Conservation (phyloP, 2,888 invertebrate genomes). For the Portevinia maculata region DNA sequence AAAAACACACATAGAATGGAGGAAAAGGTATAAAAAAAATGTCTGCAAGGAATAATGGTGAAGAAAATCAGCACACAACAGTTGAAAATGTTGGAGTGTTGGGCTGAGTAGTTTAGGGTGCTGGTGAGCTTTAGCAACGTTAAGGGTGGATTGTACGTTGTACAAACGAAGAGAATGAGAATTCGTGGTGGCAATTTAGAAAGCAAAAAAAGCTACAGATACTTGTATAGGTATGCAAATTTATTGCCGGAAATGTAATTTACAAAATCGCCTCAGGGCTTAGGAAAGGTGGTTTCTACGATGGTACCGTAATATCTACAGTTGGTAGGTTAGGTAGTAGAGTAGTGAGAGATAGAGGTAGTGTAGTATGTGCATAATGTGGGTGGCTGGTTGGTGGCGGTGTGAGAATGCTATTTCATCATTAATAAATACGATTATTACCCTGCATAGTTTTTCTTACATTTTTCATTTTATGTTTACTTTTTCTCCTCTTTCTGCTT, state of each 20-base stretch:
- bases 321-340: slow-evolving; percentile 7
- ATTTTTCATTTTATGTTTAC: neutral
- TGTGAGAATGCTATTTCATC: slow-evolving; percentile 65
- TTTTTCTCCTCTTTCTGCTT: neutral
- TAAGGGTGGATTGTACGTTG: slow-evolving; percentile 19
- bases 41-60: slow-evolving; percentile 70
- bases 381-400: slow-evolving; percentile 29
- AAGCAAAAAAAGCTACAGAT: slow-evolving; percentile 75
- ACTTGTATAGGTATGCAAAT: slow-evolving; percentile 82
- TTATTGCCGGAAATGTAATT: slow-evolving; percentile 83
- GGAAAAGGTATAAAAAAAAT: slow-evolving; percentile 60
- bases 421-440: slow-evolving; percentile 71
- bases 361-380: slow-evolving; percentile 20
- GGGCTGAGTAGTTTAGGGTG: slow-evolving; percentile 59
- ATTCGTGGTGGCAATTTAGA: slow-evolving; percentile 80
- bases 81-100: slow-evolving; percentile 13
- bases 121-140: neutral
- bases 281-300: slow-evolving; percentile 60
- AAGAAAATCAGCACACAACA: slow-evolving; percentile 65
- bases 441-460: slow-evolving; percentile 16
- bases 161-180: slow-evolving; percentile 54
- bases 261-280: slow-evolving; percentile 81
- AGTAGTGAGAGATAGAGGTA: neutral
- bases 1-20: slow-evolving; percentile 11
- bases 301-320: slow-evolving; percentile 19